phyloP scores from a whole-genome alignment of 2,113 vertebrate species.

The Oostethus manadensis region DNA sequence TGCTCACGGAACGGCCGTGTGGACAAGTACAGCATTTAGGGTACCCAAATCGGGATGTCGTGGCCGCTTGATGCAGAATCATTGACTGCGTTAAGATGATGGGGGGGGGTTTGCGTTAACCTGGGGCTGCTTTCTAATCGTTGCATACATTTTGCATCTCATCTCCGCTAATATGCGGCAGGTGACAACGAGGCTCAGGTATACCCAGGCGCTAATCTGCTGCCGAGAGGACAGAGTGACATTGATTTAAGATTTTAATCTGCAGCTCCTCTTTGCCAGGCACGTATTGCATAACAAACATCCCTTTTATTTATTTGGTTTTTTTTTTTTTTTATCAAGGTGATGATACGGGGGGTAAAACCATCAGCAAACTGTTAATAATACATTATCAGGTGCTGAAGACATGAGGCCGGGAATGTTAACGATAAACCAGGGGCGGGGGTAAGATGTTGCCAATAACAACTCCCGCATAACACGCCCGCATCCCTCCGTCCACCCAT shows the following conservation, averaged over 20 bases:
- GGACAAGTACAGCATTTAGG: neutral
- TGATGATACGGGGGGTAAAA: slow-evolving; percentile 33
- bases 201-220: slow-evolving; percentile 40
- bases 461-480: slow-evolving; percentile 10
- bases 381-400: neutral
- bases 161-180: slow-evolving; percentile 19
- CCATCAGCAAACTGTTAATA: slow-evolving; percentile 15
- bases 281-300: slow-evolving; percentile 51
- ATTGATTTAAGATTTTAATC: slow-evolving; percentile 65
- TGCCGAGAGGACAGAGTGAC: slow-evolving; percentile 49
- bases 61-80: neutral
- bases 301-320: too few relatives aligned
- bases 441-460: slow-evolving; percentile 51
- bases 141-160: slow-evolving; percentile 11
- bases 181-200: slow-evolving; percentile 42
- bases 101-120: slow-evolving; percentile 10
- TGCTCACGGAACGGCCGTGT: neutral
- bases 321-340: slow-evolving; percentile 13
- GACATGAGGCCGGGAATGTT: slow-evolving; percentile 22
- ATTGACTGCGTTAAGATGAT: slow-evolving; percentile 10
- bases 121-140: neutral
- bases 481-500: slow-evolving; percentile 16
- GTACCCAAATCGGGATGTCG: neutral
- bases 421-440: slow-evolving; percentile 40
- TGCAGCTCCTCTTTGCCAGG: slow-evolving; percentile 44